Evolutionary conservation across 1,140 invertebrate species (phyloP), one percentile per base, ranked within the genome.

Genomic region (Drosophila quadrilineata): DNA sequence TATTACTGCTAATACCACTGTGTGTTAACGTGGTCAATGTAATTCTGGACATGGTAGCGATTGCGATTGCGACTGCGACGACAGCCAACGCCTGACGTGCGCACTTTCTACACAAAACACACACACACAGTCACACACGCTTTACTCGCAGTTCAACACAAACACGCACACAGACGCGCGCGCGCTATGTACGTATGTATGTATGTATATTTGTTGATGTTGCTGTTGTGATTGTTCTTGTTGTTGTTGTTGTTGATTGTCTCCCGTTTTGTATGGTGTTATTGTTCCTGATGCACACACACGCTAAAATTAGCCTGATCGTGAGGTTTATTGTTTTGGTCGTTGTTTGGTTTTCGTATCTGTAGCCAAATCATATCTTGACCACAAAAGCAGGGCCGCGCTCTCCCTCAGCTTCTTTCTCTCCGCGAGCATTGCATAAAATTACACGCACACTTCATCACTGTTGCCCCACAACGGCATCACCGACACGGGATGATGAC

Each of bases 361-460:
- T 64, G 57, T 48, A 59, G 63, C 75, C 69, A 77, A 67, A 71
- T 67, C 62, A 74, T 65, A 71, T 67, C 68, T 67, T 74, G 71
- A 68, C 71, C 67, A 73, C 67, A 71, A 76, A 41, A 58, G 31
- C 62, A 50, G 43, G 26, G 26, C 53, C 70, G 36, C 68, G 54
- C 59, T 50, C 69, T 59, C 57, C 56, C 50, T 35, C 50, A 41
- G 21, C 65, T 40, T 52, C 26, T 52, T 29, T 58, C 56, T 50
- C 21, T 29, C 29, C 54, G 35, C 56, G 45, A 46, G 50, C 68
- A 72, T 69, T 63, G 69, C 73, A 63, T 43, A 63, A 50, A 6
- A 35, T 28, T n/a, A 36, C 17, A 59, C 29, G 12, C 28, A 16
- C 33, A 48, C 33, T 31, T 36, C 5, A 6, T 16, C 21, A 14